Percentiles rank a stretch among this genome's conserved stretches.
phyloP scores from a whole-genome alignment of 2,888 invertebrate species.

The Eremobia ochroleuca region DNA sequence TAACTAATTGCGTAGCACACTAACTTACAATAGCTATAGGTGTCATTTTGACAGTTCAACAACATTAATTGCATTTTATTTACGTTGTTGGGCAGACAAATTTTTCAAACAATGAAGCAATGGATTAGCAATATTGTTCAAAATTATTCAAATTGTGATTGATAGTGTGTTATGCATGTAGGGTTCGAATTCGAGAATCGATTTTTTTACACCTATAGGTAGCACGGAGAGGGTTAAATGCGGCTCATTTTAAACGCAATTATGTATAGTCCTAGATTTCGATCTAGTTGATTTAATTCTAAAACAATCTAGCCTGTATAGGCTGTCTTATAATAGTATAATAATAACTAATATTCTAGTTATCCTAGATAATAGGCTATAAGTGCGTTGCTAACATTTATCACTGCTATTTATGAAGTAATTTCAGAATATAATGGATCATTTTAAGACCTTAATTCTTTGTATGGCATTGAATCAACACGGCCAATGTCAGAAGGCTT shows the following conservation, averaged over 20 bases:
- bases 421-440: not conserved
- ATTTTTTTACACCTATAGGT: not conserved
- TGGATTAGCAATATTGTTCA: no score
- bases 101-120: no score
- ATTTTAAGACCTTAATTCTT: not conserved
- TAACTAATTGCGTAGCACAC: no score
- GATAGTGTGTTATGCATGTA: no score
- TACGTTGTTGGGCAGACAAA: not conserved
- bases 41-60: not conserved
- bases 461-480: not conserved
- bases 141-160: no score
- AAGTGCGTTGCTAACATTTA: not conserved
- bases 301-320: not conserved
- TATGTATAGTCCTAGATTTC: slow-evolving; percentile 14
- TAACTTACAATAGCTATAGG: not conserved
- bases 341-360: slow-evolving; percentile 25
- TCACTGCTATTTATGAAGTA: not conserved
- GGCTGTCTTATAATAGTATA: not conserved
- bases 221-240: slow-evolving; percentile 6
- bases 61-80: not conserved
- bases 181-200: not conserved
- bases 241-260: not conserved
- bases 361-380: slow-evolving; percentile 5
- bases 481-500: not conserved
- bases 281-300: slow-evolving; percentile 21